phyloP scores from a whole-genome alignment of 2,797 vertebrate genomes.

The Nyctibius grandis region DNA sequence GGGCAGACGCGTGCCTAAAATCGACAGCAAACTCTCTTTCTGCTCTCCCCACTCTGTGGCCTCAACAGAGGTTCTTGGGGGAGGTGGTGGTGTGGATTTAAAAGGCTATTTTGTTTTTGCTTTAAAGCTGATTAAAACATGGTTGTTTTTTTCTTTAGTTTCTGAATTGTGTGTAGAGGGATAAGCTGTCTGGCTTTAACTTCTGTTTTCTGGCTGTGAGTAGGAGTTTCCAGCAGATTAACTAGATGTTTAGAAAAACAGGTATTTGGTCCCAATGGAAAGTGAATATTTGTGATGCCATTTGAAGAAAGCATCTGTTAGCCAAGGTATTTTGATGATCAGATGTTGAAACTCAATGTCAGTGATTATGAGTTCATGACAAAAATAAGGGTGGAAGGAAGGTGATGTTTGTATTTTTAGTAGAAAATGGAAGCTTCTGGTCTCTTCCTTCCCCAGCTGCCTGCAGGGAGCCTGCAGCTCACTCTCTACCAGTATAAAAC shows the following conservation, averaged over 20 bases:
- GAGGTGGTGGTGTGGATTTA: too few relatives aligned
- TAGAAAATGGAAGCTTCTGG: neutral
- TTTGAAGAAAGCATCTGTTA: neutral
- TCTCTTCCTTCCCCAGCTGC: slow-evolving; percentile 48
- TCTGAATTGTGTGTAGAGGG: neutral
- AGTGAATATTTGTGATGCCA: neutral
- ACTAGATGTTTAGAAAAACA: neutral
- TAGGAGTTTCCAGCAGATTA: neutral
- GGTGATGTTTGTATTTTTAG: neutral
- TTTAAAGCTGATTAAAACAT: neutral
- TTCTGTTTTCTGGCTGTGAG: neutral
- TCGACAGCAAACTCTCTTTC: neutral
- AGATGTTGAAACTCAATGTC: neutral
- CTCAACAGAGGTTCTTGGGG: neutral
- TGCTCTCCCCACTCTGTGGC: neutral
- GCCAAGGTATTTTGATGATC: neutral
- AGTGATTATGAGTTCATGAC: neutral
- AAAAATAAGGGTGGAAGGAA: neutral
- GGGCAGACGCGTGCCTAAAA: neutral
- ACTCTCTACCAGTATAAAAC: slow-evolving; percentile 97
- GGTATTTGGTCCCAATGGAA: neutral
- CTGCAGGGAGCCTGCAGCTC: slow-evolving; percentile 70
- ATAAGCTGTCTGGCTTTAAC: neutral
- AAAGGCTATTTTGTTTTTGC: neutral
- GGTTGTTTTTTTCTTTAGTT: neutral